These are phyloP conservation scores for Epizoanthus illoricatus DNA, from an alignment of 92 coral and sea anemone genomes.

Conservation along the genomic window DNA sequence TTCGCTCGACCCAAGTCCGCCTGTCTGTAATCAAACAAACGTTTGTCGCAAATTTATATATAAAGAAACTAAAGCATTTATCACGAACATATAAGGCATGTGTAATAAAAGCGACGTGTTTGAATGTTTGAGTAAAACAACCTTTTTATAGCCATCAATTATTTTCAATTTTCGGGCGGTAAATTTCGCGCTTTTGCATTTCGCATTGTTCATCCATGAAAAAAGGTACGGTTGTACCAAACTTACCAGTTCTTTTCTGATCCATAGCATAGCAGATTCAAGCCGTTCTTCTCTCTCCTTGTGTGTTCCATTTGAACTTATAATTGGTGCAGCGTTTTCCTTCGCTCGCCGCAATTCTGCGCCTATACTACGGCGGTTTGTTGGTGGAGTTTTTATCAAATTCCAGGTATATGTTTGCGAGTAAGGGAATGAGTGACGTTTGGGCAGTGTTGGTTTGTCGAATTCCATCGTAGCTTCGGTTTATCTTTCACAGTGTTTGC, in stretches of 20 bases:
- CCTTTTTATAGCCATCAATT: too few relatives aligned
- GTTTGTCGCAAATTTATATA: too few relatives aligned
- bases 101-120: too few relatives aligned
- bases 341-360: constrained; percentile 37
- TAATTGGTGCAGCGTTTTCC: constrained; percentile 61
- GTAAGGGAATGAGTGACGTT: constrained; percentile 82
- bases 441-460: constrained; percentile 41
- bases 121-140: too few relatives aligned
- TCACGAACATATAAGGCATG: too few relatives aligned
- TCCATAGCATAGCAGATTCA: constrained; percentile 87
- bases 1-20: too few relatives aligned
- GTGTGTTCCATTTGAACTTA: constrained; percentile 79
- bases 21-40: too few relatives aligned
- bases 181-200: too few relatives aligned
- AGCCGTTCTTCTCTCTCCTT: constrained; percentile 83
- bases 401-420: constrained; percentile 77
- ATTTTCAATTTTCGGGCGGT: too few relatives aligned
- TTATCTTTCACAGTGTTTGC: constrained; percentile 24
- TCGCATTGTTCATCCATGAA: too few relatives aligned
- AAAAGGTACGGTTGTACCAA: too few relatives aligned
- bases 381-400: constrained; percentile 42
- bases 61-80: too few relatives aligned
- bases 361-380: constrained; percentile 26
- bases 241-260: constrained; percentile 91
- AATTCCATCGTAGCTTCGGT: constrained; percentile 41